Base-by-base conservation (phyloP, 2,113 vertebrate genomes). In the Bothrops jararaca region DNA sequence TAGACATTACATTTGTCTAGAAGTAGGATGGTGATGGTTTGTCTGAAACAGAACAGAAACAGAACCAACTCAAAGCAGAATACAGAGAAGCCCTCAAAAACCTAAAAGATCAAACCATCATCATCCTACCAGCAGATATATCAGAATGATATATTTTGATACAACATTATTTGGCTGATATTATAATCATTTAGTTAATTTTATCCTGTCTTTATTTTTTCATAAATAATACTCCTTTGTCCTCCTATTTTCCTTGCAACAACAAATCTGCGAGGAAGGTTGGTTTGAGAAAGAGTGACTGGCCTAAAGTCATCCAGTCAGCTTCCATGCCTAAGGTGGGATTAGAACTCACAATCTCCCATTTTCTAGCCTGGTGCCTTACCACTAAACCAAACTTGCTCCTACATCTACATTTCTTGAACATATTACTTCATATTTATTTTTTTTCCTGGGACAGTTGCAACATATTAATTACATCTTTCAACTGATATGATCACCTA, bases 401-500 rank as follows among this genome's bases (percentile, higher is more conserved):
- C 29, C 60, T 15, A n/a, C 60, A n/a, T 69, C 60, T n/a, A n/a
- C 29, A 69, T 69, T 69, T 69, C 2, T 91, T 95, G 29, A 87
- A 26, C 91, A 60, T 5, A 90, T 42, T 85, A n/a, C 1, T 80
- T 29, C n/a, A 26, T 42, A 56, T 48, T 50, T 20, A 1, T 64
- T 23, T 53, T 85, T 15, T 9, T 80, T 1, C 64, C 26, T 89
- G 34, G 85, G 48, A 89, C 13, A 74, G 50, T 54, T 45, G 69
- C 34, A 92, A 54, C 50, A 50, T 29, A 12, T 0, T 48, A 1
- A 12, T 0, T 48, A 1, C 52, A n/a, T 42, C 48, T 89, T 3
- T 91, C 60, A 94, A 60, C 88, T 96, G 93, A 64, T 95, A 95
- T 91, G 52, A 85, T 97, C 95, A 93, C 39, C 89, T 85, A 95